Evolutionary conservation across 2,888 invertebrate genomes (phyloP), one percentile per base, ranked within the genome.

Genomic region (Euproctis similis): DNA sequence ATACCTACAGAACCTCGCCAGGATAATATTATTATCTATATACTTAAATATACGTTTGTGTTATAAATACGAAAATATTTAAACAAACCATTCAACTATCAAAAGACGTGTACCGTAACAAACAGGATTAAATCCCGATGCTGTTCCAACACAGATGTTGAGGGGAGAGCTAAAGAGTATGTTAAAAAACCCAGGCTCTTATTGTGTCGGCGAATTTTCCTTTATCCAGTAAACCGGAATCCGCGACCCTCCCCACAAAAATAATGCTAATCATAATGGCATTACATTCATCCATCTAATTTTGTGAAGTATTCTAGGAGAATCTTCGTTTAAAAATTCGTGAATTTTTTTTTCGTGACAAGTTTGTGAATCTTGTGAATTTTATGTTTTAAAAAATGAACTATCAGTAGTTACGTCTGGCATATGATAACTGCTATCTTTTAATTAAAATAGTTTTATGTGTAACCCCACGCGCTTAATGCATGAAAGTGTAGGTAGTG

Each of bases 261-360:
- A 78, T 81, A 78, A 81, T 78, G 78, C 81, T 82, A 82, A 84
- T 84, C 78, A 73, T 81, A 82, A 82, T 80, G 67, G 74, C 71
- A 82, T 80, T 82, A 82, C 78, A 76, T 80, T 80, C 75, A 78
- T 80, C 78, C 75, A 62, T 42, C 48, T 75, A 69, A 75, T 76
- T 72, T 75, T 71, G 70, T 81, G 70, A 72, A 81, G 81, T 76
- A 75, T 78, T 67, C 53, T 55, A 49, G 61, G 68, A n/a, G 10
- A 10, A 9, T 10, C 4, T 42, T 53, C 49, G 51, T 53, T 51
- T 43, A n/a, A n/a, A n/a, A n/a, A n/a, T n/a, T n/a, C n/a, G n/a
- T n/a, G n/a, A n/a, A n/a, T n/a, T n/a, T n/a, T n/a, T n/a, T n/a
- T n/a, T n/a, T n/a, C n/a, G n/a, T n/a, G n/a, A n/a, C n/a, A n/a